Conservation (phyloP, 1,140 invertebrate species). For the Procambarus clarkii region DNA sequence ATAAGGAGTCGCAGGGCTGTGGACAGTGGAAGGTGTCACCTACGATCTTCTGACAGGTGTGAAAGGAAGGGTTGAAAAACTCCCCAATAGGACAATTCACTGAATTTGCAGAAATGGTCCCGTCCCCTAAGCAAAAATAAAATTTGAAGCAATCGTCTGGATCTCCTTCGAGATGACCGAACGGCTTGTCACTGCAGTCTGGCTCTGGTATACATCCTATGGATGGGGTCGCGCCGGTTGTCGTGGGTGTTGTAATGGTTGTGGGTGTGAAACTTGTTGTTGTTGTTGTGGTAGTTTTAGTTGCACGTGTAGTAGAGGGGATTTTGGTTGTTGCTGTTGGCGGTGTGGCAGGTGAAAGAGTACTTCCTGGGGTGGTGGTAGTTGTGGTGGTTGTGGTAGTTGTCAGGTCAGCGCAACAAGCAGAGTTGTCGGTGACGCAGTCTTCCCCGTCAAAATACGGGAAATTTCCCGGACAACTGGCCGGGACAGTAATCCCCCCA, state of each 20-base stretch:
- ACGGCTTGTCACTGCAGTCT: background rate
- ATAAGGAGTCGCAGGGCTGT: background rate
- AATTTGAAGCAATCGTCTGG: background rate
- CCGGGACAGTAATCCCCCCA: too few relatives aligned
- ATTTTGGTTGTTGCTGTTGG: background rate
- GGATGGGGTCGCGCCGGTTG: background rate
- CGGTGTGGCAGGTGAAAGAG: background rate
- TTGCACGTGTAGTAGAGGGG: background rate
- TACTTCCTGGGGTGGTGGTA: too few relatives aligned
- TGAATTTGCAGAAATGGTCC: background rate
- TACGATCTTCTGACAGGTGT: background rate
- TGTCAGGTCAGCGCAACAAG: background rate
- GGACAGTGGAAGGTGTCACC: background rate
- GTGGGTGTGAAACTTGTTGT: background rate
- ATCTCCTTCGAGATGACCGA: background rate
- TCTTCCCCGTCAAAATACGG: too few relatives aligned
- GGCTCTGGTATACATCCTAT: background rate
- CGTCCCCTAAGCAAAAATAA: background rate
- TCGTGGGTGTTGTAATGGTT: background rate
- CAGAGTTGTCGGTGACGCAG: too few relatives aligned
- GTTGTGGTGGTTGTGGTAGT: background rate
- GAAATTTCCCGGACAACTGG: too few relatives aligned
- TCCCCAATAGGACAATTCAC: background rate
- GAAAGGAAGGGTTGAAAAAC: background rate
- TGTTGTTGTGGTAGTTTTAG: background rate